Evolutionary conservation across 2,797 vertebrate species (phyloP), one percentile per base, ranked within the genome.

Genomic region (Eulemur mongoz): DNA sequence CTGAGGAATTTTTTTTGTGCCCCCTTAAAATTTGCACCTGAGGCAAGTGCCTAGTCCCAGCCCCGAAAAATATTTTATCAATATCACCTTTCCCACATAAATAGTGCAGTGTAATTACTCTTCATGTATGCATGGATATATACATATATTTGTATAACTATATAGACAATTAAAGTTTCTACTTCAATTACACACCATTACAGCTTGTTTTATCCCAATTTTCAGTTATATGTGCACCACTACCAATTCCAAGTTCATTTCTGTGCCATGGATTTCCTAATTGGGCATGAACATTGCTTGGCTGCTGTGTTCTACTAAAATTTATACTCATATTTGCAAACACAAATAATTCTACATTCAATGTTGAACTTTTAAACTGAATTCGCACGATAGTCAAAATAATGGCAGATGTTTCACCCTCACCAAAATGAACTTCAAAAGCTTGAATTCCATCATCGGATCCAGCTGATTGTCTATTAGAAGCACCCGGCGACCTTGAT

Each of bases 191-290:
- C 25, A 32, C 1, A 52, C 35, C 38, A 27, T 32, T 12, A 23
- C 75, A 78, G 70, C 92, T 93, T 84, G 40, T 80, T 85, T 86
- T 72, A 85, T 54, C 15, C 59, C 48, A 17, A 5, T 76, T 89
- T 89, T 94, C 95, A 93, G 67, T 94, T 85, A 79, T n/a, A 88
- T 65, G 54, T 45, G 69, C 30, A 43, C 86, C 81, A 48, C 48
- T 67, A 84, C 75, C 87, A 57, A 93, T 94, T 89, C 63, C 70
- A 52, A 93, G 76, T 92, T 94, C 61, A 89, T 89, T 88, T 96
- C 95, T 85, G 93, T 89, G 80, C 82, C 80, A 23, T 38, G 81
- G 78, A 76, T 93, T 94, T 80, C 94, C 94, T 98, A 96, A 96
- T 30, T 95, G 94, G 69, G 65, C 59, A 61, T 69, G 52, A 81